These are phyloP conservation scores for Lasioglossum marginatum DNA, from an alignment of 2,888 invertebrate species.

Conservation along the genomic window DNA sequence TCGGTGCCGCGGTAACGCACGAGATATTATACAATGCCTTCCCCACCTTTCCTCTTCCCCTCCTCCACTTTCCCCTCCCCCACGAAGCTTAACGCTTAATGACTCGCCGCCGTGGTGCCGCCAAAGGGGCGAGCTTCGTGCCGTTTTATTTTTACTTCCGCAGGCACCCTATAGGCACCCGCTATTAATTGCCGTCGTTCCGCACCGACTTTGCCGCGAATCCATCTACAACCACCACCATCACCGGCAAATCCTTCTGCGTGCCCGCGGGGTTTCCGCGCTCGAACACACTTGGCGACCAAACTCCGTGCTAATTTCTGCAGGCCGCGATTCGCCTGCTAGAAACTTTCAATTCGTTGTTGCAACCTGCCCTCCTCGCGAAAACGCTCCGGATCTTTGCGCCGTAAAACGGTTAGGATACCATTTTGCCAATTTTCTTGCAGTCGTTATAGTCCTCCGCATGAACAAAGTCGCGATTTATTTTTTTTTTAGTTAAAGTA, in stretches of 20 bases:
- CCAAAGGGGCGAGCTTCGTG: slow-evolving; percentile 80
- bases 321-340: slow-evolving; percentile 5
- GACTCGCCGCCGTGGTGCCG: slow-evolving; percentile 80
- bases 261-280: slow-evolving; percentile 71
- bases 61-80: slow-evolving; percentile 29
- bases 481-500: too few relatives aligned
- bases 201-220: slow-evolving; percentile 81
- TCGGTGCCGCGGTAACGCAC: slow-evolving; percentile 75
- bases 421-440: not conserved
- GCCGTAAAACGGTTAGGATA: not conserved
- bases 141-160: slow-evolving; percentile 83
- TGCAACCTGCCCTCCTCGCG: not conserved
- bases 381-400: not conserved
- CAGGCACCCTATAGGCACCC: slow-evolving; percentile 82
- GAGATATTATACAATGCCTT: slow-evolving; percentile 79
- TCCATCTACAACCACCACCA: slow-evolving; percentile 75
- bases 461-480: too few relatives aligned
- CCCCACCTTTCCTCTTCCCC: slow-evolving; percentile 41
- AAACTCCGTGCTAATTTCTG: slow-evolving; percentile 64
- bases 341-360: slow-evolving; percentile 17
- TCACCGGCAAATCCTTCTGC: slow-evolving; percentile 59
- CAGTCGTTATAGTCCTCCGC: too few relatives aligned
- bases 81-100: slow-evolving; percentile 72
- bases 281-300: slow-evolving; percentile 59
- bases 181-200: slow-evolving; percentile 83